Evolutionary conservation across 2,797 vertebrate genomes (phyloP).

Genomic region (Otolemur crassicaudatus): DNA sequence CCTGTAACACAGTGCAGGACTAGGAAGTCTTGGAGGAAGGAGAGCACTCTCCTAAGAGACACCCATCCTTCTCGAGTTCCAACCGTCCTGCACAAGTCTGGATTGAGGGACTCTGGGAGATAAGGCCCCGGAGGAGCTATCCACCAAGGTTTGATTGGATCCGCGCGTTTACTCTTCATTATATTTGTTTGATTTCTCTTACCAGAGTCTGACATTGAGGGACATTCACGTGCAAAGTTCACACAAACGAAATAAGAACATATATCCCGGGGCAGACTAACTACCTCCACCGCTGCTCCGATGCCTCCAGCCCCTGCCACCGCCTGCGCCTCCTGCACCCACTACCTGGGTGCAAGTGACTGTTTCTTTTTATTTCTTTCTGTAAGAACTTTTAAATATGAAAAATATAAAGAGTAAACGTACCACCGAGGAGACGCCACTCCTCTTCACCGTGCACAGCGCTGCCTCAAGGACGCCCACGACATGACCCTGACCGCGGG

Average conservation of each 20-base stretch:
- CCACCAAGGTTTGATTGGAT: neutral
- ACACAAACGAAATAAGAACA: neutral
- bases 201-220: neutral
- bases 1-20: neutral
- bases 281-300: neutral
- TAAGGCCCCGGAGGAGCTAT: neutral
- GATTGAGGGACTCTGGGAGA: no score
- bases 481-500: slow-evolving; percentile 91
- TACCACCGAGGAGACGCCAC: slow-evolving; percentile 84
- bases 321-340: neutral
- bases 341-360: neutral
- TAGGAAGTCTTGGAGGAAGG: neutral
- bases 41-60: neutral
- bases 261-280: neutral
- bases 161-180: neutral
- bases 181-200: neutral
- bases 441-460: slow-evolving; percentile 96
- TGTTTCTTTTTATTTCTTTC: neutral
- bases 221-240: neutral
- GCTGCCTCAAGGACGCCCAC: slow-evolving; percentile 96
- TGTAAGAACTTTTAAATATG: neutral
- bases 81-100: neutral
- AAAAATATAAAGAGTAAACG: slow-evolving; percentile 5
- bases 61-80: neutral
- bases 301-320: neutral